A percentile compares a stretch with the other conserved stretches of the same genome.
Conservation (phyloP, 2,888 invertebrate genomes). For the Steromphala cineraria region DNA sequence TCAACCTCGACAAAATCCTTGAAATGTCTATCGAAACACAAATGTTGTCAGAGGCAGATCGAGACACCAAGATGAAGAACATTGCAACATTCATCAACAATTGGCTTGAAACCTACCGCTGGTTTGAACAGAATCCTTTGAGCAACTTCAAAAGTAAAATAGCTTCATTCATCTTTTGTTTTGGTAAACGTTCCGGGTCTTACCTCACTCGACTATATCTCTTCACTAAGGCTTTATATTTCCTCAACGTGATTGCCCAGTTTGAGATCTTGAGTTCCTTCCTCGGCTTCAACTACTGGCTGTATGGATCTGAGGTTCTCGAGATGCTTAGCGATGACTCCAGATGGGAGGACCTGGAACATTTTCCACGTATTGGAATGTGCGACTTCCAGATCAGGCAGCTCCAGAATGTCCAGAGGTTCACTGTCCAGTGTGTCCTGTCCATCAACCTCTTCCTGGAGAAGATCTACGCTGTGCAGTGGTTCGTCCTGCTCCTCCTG, state of each 20-base stretch:
- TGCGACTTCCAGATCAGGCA: conserved; percentile 62
- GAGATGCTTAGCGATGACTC: not conserved
- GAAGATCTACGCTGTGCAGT: conserved; percentile 58
- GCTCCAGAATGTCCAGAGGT: conserved; percentile 57
- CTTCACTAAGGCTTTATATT: not conserved
- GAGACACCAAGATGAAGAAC: not conserved
- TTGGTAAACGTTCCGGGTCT: not conserved
- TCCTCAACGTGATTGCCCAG: not conserved
- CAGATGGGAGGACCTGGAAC: not conserved
- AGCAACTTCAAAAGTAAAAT: not conserved
- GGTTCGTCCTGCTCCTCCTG: conserved; percentile 60
- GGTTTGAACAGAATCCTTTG: not conserved
- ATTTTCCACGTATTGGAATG: conserved; percentile 52
- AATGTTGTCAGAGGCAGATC: not conserved
- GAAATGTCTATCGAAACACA: not conserved
- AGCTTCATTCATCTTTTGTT: not conserved
- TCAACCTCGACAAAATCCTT: not conserved
- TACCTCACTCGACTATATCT: not conserved
- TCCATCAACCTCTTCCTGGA: conserved; percentile 63
- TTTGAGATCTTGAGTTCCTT: not conserved
- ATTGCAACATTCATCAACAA: not conserved
- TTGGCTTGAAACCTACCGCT: not conserved
- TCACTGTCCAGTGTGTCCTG: conserved; percentile 59
- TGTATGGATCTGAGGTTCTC: not conserved
- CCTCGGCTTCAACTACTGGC: not conserved